Evolutionary conservation across 2,888 invertebrate species (phyloP).

Genomic region (Tetragonisca angustula): DNA sequence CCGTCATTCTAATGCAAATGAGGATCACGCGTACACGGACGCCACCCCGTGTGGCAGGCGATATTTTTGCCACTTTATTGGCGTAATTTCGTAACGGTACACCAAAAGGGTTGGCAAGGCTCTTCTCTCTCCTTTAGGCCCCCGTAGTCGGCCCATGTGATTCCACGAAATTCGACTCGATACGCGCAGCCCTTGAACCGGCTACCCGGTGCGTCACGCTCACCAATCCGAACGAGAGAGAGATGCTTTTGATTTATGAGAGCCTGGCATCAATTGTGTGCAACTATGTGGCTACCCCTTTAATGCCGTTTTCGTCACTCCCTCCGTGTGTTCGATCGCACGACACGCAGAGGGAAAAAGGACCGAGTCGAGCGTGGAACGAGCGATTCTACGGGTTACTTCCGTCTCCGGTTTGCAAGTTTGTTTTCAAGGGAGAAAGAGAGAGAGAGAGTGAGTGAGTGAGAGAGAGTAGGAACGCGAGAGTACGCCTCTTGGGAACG

Average conservation of each 20-base stretch:
- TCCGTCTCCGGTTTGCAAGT: constrained; percentile 42
- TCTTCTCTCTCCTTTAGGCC: not conserved
- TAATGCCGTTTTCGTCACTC: constrained; percentile 61
- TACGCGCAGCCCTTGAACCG: constrained; percentile 62
- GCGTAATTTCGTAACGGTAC: constrained; percentile 62
- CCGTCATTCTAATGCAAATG: constrained; percentile 46
- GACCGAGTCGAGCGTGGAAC: constrained; percentile 37
- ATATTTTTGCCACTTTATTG: constrained; percentile 66
- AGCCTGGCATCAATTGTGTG: constrained; percentile 52
- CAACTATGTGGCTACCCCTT: constrained; percentile 63
- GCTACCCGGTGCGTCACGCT: constrained; percentile 26
- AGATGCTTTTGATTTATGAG: constrained; percentile 58
- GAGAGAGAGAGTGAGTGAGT: not conserved
- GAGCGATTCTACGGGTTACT: constrained; percentile 51
- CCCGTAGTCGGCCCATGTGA: constrained; percentile 35
- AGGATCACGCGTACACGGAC: constrained; percentile 28
- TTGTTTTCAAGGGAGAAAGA: constrained; percentile 14
- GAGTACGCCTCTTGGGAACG: not conserved
- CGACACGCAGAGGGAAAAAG: not conserved
- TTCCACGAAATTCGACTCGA: constrained; percentile 65
- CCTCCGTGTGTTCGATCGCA: constrained; percentile 43
- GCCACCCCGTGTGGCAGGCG: constrained; percentile 7
- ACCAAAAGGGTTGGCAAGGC: constrained; percentile 16
- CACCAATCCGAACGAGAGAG: not conserved
- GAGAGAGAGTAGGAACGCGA: not conserved